Evolutionary conservation across 2,113 vertebrate genomes (phyloP).

Genomic region (Callospermophilus lateralis): DNA sequence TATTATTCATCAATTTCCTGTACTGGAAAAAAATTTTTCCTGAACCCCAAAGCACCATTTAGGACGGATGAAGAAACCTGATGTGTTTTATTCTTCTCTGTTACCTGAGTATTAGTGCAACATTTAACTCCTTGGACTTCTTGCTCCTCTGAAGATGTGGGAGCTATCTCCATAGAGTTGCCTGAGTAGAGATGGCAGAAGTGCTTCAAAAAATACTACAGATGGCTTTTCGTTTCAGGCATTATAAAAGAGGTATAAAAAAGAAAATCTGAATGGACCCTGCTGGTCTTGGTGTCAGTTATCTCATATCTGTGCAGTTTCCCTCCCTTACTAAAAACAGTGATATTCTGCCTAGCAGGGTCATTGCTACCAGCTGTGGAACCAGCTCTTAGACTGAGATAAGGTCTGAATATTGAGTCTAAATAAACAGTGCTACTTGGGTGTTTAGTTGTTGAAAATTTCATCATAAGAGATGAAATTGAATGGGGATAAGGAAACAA

Average conservation of each 20-base stretch:
- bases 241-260: background rate
- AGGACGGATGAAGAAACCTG: background rate
- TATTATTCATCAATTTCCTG: background rate
- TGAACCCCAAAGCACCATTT: constrained; percentile 34
- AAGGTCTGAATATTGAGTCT: background rate
- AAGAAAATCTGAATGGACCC: background rate
- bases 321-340: background rate
- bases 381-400: background rate
- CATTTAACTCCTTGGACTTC: background rate
- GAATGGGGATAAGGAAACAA: too few species aligned
- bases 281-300: background rate
- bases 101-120: constrained; percentile 60
- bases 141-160: background rate
- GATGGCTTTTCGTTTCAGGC: background rate
- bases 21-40: background rate
- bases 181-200: constrained; percentile 4
- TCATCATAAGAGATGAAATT: background rate
- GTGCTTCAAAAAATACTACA: background rate
- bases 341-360: background rate
- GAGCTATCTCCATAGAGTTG: background rate
- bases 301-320: too few species aligned
- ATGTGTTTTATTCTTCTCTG: background rate
- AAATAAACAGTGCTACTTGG: background rate
- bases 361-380: background rate
- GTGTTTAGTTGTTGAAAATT: background rate